These are phyloP conservation scores for Gallinago nigripennis DNA, from an alignment of 2,797 vertebrate genomes.

Conservation along the genomic window DNA sequence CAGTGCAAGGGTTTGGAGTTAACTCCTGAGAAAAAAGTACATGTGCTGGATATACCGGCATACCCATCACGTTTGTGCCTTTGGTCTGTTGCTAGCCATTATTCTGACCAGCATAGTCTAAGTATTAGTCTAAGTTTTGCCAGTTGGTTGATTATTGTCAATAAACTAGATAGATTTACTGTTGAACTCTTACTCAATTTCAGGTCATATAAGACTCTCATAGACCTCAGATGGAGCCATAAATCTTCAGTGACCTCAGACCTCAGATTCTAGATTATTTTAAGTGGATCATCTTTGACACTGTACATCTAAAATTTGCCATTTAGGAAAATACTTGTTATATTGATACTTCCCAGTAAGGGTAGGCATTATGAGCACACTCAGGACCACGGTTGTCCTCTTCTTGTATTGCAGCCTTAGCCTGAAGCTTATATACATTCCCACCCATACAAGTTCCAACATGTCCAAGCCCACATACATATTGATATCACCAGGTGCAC, in stretches of 20 bases:
- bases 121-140: background rate
- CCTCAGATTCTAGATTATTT: background rate
- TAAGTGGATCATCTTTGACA: background rate
- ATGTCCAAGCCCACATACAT: accelerated
- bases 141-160: background rate
- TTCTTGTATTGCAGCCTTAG: accelerated
- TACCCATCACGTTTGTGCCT: background rate
- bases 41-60: accelerated
- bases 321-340: background rate
- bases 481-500: accelerated
- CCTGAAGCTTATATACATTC: background rate
- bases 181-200: background rate
- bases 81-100: background rate
- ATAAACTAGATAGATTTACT: background rate
- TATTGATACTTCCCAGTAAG: background rate
- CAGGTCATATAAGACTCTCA: accelerated
- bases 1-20: background rate
- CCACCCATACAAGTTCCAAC: accelerated
- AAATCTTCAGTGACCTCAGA: background rate
- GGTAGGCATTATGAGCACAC: background rate
- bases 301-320: background rate
- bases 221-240: background rate
- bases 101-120: background rate
- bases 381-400: background rate
- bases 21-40: background rate